A percentile compares a stretch with the other conserved stretches of the same genome.
phyloP scores from a whole-genome alignment of 2,113 vertebrate species.

The Gasterosteus aculeatus region DNA sequence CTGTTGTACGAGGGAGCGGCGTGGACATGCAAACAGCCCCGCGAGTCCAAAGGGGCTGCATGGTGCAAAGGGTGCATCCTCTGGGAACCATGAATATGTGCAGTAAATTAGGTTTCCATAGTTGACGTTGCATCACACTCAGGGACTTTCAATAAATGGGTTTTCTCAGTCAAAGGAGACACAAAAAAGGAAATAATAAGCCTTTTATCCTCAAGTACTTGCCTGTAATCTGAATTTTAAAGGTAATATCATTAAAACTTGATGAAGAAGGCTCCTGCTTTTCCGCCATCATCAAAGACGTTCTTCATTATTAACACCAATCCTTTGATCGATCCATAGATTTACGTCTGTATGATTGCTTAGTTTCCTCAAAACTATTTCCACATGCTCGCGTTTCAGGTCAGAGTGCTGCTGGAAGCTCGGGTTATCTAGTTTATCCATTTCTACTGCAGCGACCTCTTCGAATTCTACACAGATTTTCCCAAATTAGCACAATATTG shows the following conservation, averaged over 20 bases:
- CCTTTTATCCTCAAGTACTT: too few relatives aligned
- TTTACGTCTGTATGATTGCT: too few relatives aligned
- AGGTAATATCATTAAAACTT: neutral
- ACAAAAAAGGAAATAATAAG: neutral
- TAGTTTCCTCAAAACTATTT: too few relatives aligned
- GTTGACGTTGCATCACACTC: neutral
- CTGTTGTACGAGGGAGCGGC: neutral
- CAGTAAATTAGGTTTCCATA: neutral
- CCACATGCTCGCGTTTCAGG: too few relatives aligned
- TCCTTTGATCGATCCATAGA: neutral
- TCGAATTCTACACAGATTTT: neutral
- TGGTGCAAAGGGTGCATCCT: neutral
- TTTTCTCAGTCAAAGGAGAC: neutral
- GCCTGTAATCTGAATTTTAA: too few relatives aligned
- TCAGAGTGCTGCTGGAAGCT: too few relatives aligned
- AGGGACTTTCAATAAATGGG: neutral
- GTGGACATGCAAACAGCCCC: neutral
- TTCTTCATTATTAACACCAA: neutral
- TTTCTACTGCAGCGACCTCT: too few relatives aligned
- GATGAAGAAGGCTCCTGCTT: neutral
- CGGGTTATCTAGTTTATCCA: too few relatives aligned
- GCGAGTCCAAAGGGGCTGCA: neutral
- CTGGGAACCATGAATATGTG: neutral
- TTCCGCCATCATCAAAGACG: neutral
- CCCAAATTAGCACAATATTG: slow-evolving; percentile 30